Base-by-base conservation (phyloP, 2,113 vertebrate genomes). In the Macquaria australasica region DNA sequence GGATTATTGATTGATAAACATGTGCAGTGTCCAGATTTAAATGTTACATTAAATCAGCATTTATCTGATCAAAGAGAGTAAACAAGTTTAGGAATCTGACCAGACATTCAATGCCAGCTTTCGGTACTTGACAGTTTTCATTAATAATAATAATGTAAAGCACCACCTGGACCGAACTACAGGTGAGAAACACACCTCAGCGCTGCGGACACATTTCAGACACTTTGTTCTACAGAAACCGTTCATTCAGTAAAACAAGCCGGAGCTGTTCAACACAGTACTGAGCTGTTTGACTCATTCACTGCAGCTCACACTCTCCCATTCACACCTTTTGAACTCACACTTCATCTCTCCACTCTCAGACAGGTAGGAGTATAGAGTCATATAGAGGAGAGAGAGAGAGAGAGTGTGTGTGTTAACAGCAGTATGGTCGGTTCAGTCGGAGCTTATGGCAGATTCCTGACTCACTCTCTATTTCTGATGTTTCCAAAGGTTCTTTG, bases 391-490 rank as follows among this genome's bases (percentile, higher is more conserved):
- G 31, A 28, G 62, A 66, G 72, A 34, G 34, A 34, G 48, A 60
- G 51, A 31, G 41, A 28, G 56, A 63, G 43, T 62, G 67, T 79
- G 53, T 79, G 43, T 55, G 48, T 55, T 21, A 11, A 69, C 41
- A 63, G 81, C 56, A 59, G 62, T 50, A 63, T 51, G 85, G 25
- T 71, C 12, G 48, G 15, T 20, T 79, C n/a, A 31, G 62, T 45
- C 45, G 0, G 25, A 68, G 79, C 77, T 81, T 45, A 73, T 77
- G 68, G 82, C 41, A 1, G 25, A 11, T 74, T 82, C n/a, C 84
- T 83, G 79, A 92, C 86, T 89, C 83, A 85, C 81, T 68, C 59
- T 82, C 28, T 82, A 56, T 87, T 85, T 88, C 77, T 86, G 83
- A 90, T 74, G 86, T 73, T 87, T 86, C 73, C 73, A 82, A 78